A percentile compares a stretch with the other conserved stretches of the same genome.
phyloP scores from a whole-genome alignment of 2,888 invertebrate genomes.

The Cotesia congregata region DNA sequence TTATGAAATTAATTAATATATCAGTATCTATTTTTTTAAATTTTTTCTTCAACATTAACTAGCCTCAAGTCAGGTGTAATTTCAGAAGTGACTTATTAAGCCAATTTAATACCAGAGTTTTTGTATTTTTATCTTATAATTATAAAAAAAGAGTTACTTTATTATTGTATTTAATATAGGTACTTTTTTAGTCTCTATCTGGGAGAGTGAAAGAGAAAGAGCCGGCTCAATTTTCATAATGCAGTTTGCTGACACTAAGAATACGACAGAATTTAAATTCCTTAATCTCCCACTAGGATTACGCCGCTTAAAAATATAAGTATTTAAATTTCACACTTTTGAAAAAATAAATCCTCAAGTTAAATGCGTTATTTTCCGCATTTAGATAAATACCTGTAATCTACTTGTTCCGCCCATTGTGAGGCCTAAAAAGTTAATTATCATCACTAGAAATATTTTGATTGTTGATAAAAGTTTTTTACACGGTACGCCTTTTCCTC shows the following conservation, averaged over 20 bases:
- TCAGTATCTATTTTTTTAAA: too few species aligned
- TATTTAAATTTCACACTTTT: slow-evolving; percentile 44
- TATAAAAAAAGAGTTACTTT: background rate
- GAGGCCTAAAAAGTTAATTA: background rate
- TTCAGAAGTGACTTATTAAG: too few species aligned
- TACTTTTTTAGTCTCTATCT: background rate
- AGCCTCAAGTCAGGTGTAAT: too few species aligned
- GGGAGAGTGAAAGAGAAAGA: background rate
- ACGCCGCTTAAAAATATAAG: slow-evolving; percentile 33
- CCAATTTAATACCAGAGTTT: too few species aligned
- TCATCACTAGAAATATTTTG: background rate
- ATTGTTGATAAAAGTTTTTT: background rate
- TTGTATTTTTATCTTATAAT: too few species aligned
- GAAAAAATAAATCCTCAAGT: background rate
- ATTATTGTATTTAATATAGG: background rate
- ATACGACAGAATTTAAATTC: slow-evolving; percentile 49
- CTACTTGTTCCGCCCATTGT: background rate
- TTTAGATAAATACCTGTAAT: background rate
- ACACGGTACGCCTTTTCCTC: background rate
- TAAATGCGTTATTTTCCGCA: background rate
- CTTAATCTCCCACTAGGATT: slow-evolving; percentile 45
- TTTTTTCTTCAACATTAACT: too few species aligned
- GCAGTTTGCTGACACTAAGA: slow-evolving; percentile 48
- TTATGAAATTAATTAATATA: too few species aligned
- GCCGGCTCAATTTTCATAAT: slow-evolving; percentile 51